Percentiles rank a stretch among this genome's conserved stretches.
Evolutionary conservation across 2,797 vertebrate species (phyloP).

Genomic region (Erithacus rubecula): DNA sequence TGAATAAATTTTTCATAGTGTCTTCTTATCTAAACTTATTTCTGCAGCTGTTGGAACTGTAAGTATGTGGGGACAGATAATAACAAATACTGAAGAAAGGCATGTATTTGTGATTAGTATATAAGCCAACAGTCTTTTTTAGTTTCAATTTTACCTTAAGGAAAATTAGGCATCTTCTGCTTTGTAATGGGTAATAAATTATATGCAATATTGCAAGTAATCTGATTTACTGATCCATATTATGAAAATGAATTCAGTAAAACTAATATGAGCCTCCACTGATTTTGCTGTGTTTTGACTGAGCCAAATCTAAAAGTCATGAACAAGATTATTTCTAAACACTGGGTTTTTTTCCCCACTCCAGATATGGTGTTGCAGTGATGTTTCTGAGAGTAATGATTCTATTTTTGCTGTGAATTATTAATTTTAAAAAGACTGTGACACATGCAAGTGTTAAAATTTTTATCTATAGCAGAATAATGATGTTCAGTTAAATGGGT

Average conservation of each 20-base stretch:
- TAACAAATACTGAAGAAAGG: background rate
- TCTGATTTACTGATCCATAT: background rate
- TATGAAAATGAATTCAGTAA: background rate
- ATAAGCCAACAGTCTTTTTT: background rate
- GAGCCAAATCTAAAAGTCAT: background rate
- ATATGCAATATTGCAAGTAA: background rate
- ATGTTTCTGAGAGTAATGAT: background rate
- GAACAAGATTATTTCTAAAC: background rate
- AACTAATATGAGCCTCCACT: background rate
- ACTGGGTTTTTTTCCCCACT: background rate
- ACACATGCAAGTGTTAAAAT: background rate
- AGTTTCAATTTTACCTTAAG: background rate
- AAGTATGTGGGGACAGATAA: background rate
- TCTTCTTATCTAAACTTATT: background rate
- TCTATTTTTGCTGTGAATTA: background rate
- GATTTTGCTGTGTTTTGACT: background rate
- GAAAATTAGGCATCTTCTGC: background rate
- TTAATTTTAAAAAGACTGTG: background rate
- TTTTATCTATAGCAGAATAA: background rate
- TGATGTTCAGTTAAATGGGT: background rate
- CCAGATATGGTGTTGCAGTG: background rate
- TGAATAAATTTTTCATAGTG: background rate
- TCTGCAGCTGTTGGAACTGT: background rate
- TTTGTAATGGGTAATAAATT: background rate
- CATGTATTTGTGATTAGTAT: background rate